phyloP scores from a whole-genome alignment of 1,140 invertebrate genomes.

The Latrodectus geometricus region DNA sequence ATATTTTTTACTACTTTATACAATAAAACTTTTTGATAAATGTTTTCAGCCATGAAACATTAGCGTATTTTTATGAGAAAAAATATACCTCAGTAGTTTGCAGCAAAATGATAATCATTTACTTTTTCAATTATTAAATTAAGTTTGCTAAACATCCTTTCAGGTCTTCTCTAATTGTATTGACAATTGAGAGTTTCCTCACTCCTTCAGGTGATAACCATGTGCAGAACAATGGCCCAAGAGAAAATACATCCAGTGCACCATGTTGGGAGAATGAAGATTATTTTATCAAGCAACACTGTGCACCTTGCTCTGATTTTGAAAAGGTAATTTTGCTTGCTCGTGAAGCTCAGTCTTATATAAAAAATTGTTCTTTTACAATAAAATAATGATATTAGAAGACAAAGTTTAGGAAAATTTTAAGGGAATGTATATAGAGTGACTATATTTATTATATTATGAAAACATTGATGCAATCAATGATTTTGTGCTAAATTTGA shows the following conservation, averaged over 20 bases:
- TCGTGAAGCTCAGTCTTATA: too few species aligned
- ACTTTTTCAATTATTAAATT: not conserved
- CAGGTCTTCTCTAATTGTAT: slow-evolving; percentile 44
- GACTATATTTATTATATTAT: too few species aligned
- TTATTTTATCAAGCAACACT: slow-evolving; percentile 63
- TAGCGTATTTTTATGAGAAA: too few species aligned
- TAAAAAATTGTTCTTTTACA: too few species aligned
- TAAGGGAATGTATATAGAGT: too few species aligned
- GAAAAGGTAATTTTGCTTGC: slow-evolving; percentile 62
- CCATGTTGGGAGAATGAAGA: slow-evolving; percentile 65
- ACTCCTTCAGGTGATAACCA: slow-evolving; percentile 52
- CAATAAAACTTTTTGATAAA: too few species aligned
- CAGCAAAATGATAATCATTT: not conserved
- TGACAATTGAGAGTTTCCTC: slow-evolving; percentile 48
- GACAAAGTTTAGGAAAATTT: too few species aligned
- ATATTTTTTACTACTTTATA: too few species aligned
- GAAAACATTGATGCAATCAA: too few species aligned
- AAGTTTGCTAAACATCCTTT: not conserved
- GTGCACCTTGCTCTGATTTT: slow-evolving; percentile 78
- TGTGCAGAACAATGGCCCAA: slow-evolving; percentile 17
- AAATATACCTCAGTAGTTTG: not conserved
- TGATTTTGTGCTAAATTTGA: too few species aligned
- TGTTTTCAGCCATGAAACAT: too few species aligned
- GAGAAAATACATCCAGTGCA: slow-evolving; percentile 55
- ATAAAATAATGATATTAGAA: too few species aligned